Percentiles rank a stretch among this genome's conserved stretches.
phyloP scores from a whole-genome alignment of 2,888 invertebrate genomes.

The Pachymerium ferrugineum region DNA sequence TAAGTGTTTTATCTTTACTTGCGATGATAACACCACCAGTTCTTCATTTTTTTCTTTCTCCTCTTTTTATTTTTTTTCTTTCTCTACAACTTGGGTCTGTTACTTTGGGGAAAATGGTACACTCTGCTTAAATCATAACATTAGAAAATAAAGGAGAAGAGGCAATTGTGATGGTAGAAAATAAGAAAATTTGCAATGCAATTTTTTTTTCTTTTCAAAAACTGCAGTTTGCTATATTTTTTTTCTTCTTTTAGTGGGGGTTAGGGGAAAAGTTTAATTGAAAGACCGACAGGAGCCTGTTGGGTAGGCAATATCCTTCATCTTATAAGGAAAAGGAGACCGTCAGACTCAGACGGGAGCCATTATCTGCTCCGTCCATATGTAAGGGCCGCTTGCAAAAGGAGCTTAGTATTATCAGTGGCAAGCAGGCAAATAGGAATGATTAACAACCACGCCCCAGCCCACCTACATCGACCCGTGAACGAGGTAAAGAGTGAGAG shows the following conservation, averaged over 20 bases:
- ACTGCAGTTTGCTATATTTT: background rate
- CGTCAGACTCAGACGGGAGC: conserved; percentile 6
- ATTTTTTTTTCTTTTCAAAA: background rate
- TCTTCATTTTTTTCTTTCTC: too few species aligned
- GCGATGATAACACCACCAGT: background rate
- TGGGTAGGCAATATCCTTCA: conserved; percentile 22
- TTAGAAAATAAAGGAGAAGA: too few species aligned
- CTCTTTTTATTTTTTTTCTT: too few species aligned
- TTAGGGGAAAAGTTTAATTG: background rate
- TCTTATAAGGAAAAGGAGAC: conserved; percentile 9
- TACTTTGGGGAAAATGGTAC: too few species aligned
- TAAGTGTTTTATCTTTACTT: conserved; percentile 4
- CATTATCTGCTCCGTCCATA: conserved; percentile 28
- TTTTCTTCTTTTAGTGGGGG: background rate
- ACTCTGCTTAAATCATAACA: too few species aligned
- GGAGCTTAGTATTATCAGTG: conserved; percentile 30
- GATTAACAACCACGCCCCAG: conserved; percentile 28
- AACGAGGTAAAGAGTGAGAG: background rate
- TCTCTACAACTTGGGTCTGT: too few species aligned
- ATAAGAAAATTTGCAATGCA: background rate
- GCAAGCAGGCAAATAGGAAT: conserved; percentile 25
- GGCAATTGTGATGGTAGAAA: too few species aligned
- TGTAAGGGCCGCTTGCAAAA: conserved; percentile 19
- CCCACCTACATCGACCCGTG: background rate
- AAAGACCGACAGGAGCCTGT: background rate